These are phyloP conservation scores for Nasonia oneida DNA, from an alignment of 2,888 invertebrate genomes.

Conservation along the genomic window DNA sequence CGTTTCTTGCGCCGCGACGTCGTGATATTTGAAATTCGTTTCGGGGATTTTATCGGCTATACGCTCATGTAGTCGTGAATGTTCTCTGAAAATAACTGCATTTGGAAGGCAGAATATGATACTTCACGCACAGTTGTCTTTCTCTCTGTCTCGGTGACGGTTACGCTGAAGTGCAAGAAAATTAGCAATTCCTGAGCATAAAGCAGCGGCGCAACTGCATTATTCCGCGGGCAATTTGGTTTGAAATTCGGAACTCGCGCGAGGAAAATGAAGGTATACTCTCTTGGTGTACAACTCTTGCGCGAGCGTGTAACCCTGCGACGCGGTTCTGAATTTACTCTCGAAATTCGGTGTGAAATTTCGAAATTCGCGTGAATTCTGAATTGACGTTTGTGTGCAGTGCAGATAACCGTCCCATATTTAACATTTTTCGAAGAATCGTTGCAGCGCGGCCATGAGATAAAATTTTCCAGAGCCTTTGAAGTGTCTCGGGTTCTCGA, in stretches of 20 bases:
- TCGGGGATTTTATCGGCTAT: no score
- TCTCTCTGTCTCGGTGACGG: not conserved
- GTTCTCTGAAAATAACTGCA: not conserved
- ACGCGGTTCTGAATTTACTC: slow-evolving; percentile 40
- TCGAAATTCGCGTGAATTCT: slow-evolving; percentile 32
- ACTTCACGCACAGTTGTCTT: slow-evolving; percentile 7
- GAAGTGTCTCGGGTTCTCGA: not conserved
- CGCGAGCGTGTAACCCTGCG: not conserved
- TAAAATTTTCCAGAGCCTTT: no score
- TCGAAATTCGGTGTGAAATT: slow-evolving; percentile 40
- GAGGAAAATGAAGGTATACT: slow-evolving; percentile 25
- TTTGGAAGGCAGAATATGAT: not conserved
- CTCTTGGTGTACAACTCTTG: not conserved
- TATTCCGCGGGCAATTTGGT: slow-evolving; percentile 47
- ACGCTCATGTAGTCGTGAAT: no score
- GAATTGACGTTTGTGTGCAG: not conserved
- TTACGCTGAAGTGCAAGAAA: slow-evolving; percentile 12
- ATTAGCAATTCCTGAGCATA: slow-evolving; percentile 48
- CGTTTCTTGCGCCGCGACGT: not conserved
- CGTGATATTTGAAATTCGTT: no score
- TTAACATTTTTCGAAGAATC: not conserved
- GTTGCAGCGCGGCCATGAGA: slow-evolving; percentile 1
- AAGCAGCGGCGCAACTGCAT: slow-evolving; percentile 37
- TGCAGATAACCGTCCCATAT: no score
- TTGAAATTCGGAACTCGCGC: slow-evolving; percentile 36